phyloP scores from a whole-genome alignment of 2,797 vertebrate genomes.

The Chrosomus eos region DNA sequence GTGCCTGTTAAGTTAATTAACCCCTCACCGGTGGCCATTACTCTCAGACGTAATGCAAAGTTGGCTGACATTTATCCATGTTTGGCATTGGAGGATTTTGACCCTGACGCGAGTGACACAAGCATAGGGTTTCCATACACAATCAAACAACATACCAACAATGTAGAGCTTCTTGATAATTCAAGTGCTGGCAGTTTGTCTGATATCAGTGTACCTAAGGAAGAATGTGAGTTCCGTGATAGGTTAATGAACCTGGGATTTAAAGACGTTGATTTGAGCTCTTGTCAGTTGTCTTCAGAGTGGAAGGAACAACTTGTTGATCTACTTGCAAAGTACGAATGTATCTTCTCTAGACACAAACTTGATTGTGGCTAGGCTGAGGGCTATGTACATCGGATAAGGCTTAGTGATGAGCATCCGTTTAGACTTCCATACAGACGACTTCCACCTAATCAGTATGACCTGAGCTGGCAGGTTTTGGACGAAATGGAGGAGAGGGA shows the following conservation, averaged over 20 bases:
- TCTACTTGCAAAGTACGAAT: background rate
- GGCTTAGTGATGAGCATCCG: background rate
- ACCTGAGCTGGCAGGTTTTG: background rate
- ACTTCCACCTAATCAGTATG: background rate
- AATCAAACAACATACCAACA: background rate
- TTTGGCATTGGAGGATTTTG: slow-evolving; percentile 11
- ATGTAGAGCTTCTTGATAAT: background rate
- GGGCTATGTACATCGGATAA: slow-evolving; percentile 11
- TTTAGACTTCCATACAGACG: background rate
- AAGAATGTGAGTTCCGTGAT: background rate
- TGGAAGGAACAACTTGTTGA: slow-evolving; percentile 4
- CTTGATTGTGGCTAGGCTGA: background rate
- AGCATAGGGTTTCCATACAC: background rate
- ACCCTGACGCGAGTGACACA: background rate
- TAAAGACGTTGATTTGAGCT: background rate
- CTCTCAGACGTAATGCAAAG: background rate
- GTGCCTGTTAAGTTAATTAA: background rate
- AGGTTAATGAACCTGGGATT: slow-evolving; percentile 17
- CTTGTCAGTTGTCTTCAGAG: slow-evolving; percentile 20
- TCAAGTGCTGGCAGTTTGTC: background rate
- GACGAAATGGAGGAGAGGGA: background rate
- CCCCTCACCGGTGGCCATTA: background rate
- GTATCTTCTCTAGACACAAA: slow-evolving; percentile 4
- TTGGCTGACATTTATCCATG: slow-evolving; percentile 26
- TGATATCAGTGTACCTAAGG: background rate